A percentile compares a stretch with the other conserved stretches of the same genome.
Conservation (phyloP, 2,113 vertebrate species). For the Gavia stellata region DNA sequence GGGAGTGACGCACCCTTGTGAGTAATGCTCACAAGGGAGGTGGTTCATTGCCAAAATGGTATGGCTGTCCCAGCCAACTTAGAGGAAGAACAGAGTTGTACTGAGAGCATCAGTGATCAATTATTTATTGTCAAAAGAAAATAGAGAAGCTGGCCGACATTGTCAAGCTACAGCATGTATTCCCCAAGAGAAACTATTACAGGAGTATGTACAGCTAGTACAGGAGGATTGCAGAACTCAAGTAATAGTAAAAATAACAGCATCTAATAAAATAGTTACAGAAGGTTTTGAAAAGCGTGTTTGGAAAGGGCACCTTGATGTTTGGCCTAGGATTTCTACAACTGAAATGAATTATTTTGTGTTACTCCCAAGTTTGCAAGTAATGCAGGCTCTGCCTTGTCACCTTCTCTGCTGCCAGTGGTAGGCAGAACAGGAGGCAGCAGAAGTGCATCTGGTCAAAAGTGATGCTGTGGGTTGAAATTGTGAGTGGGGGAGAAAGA, state of each 20-base stretch:
- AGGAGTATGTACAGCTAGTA: not conserved
- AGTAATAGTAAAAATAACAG: not conserved
- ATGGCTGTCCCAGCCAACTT: not conserved
- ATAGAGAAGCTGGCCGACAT: not conserved
- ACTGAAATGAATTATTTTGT: not conserved
- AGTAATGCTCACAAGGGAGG: not conserved
- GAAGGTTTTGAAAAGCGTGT: not conserved
- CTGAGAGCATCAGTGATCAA: conserved; percentile 22
- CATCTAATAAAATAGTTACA: not conserved
- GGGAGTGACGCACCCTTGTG: not conserved
- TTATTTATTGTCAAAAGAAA: conserved; percentile 38
- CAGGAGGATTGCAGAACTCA: not conserved
- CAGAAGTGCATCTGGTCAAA: not conserved
- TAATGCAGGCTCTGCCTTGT: not conserved
- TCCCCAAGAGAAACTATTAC: not conserved
- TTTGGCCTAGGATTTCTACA: not conserved
- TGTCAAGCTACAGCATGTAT: not conserved
- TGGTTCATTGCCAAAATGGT: not conserved
- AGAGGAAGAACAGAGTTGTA: not conserved
- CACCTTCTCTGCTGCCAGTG: not conserved
- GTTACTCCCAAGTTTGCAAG: not conserved
- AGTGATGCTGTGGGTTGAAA: not conserved
- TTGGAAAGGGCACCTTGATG: not conserved
- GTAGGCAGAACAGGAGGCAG: not conserved
- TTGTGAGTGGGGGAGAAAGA: not conserved